Evolutionary conservation across 2,113 vertebrate species (phyloP), one percentile per base, ranked within the genome.

Genomic region (Xiphophorus couchianus): DNA sequence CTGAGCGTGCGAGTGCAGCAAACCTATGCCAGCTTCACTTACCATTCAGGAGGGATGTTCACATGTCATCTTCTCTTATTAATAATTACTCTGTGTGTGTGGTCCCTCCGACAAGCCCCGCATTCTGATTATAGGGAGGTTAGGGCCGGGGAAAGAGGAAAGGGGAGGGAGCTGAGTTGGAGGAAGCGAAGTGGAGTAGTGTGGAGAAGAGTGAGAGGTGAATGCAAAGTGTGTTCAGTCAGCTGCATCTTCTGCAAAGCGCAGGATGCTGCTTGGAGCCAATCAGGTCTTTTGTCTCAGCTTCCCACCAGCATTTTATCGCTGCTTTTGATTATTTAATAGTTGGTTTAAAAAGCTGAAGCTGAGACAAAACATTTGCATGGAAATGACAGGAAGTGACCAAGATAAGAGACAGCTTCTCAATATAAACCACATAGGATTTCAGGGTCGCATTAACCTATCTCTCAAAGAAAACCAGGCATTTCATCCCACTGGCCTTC

Each of bases 41-140:
- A 88, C 85, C 90, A 93, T 93, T 91, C 90, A 87, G 77, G 70
- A 86, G 83, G 66, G 85, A 81, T 80, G 82, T 80, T 88, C 88
- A 83, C 89, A 85, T 93, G 90, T 93, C 90, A 92, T 91, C 90
- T 92, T 88, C 75, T 89, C 76, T 92, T 90, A 90, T 92, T 90
- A 91, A 92, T 92, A 89, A 92, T 88, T 87, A 89, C 83, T 87
- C 73, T 82, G 74, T 90, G 85, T 37, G 35, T 91, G 91, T 89
- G 94, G 90, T 89, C 89, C 88, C 85, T 75, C 82, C 86, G 87
- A 89, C 85, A 85, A 78, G 74, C 71, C 54, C 81, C 81, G 91
- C 84, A 93, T 92, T 84, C 76, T 90, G 89, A 93, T 88, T 83
- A 87, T 82, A 86, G 81, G 35, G 10, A 58, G 74, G 79, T 69